Percentiles rank a stretch among this genome's conserved stretches.
These are phyloP conservation scores for Cetoscarus ocellatus DNA, from an alignment of 2,797 vertebrate species.

Conservation along the genomic window DNA sequence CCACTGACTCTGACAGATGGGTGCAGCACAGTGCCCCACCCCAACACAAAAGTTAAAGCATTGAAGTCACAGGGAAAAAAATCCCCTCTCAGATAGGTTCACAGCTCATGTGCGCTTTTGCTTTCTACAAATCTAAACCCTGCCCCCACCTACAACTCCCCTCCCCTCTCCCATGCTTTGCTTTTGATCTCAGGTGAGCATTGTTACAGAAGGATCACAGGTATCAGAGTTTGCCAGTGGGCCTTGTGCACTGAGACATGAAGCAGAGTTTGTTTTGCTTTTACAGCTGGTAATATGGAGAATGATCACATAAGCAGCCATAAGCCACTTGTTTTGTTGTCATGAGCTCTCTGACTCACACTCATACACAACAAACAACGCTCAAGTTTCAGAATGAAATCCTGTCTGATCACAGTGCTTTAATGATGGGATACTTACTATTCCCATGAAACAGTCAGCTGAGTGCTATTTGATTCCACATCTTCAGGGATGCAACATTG, in stretches of 20 bases:
- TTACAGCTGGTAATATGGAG: constrained; percentile 33
- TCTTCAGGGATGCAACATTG: too few relatives aligned
- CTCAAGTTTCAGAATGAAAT: constrained; percentile 27
- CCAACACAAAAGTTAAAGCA: constrained; percentile 75
- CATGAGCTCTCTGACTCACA: constrained; percentile 23
- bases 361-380: constrained; percentile 38
- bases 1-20: constrained; percentile 78
- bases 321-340: constrained; percentile 28
- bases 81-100: constrained; percentile 46
- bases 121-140: constrained; percentile 42
- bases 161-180: not conserved
- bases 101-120: constrained; percentile 57
- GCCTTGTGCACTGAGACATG: constrained; percentile 39
- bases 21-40: constrained; percentile 59
- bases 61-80: constrained; percentile 74
- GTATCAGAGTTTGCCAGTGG: constrained; percentile 46
- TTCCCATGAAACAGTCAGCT: not conserved
- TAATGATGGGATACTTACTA: not conserved
- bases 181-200: constrained; percentile 74
- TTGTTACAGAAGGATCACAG: constrained; percentile 53
- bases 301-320: constrained; percentile 31
- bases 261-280: constrained; percentile 39
- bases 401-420: not conserved
- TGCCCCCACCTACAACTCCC: constrained; percentile 21
- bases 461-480: too few relatives aligned